phyloP scores from a whole-genome alignment of 2,888 invertebrate species.

The Drosophila nigricruria region DNA sequence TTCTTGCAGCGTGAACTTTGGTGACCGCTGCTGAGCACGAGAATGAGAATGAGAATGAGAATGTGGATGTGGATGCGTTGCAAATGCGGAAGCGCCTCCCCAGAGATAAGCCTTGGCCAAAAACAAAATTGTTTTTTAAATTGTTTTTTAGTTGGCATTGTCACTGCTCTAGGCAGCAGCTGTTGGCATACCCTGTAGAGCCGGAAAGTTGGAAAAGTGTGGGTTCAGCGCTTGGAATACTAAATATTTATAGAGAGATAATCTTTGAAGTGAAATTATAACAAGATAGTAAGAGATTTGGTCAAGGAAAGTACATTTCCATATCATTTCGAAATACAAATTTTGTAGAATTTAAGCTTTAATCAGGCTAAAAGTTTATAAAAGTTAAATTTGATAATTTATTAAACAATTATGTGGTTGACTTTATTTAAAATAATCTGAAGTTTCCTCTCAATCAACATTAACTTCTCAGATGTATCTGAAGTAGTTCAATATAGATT shows the following conservation, averaged over 20 bases:
- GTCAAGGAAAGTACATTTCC: not conserved
- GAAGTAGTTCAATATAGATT: not conserved
- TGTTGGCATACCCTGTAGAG: conserved; percentile 14
- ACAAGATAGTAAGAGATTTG: too few relatives aligned
- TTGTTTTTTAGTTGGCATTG: conserved; percentile 45
- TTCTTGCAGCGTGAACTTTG: conserved; percentile 70
- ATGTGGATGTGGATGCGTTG: conserved; percentile 56
- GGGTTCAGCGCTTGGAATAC: not conserved
- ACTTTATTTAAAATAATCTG: too few relatives aligned
- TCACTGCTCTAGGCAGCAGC: conserved; percentile 40
- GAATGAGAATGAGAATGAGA: conserved; percentile 46
- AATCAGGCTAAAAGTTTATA: too few relatives aligned
- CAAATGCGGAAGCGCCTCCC: conserved; percentile 77
- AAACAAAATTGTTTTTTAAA: conserved; percentile 27
- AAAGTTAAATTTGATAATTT: too few relatives aligned
- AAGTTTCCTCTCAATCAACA: not conserved
- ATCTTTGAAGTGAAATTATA: not conserved
- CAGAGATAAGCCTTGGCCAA: conserved; percentile 67
- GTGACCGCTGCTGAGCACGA: conserved; percentile 55
- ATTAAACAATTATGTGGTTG: too few relatives aligned
- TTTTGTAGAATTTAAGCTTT: too few relatives aligned
- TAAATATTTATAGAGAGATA: not conserved
- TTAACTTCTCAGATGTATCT: not conserved
- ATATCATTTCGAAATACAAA: not conserved
- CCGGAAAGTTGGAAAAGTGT: not conserved